These are phyloP conservation scores for Drosophila maculinotata DNA, from an alignment of 2,888 invertebrate species.

Conservation along the genomic window DNA sequence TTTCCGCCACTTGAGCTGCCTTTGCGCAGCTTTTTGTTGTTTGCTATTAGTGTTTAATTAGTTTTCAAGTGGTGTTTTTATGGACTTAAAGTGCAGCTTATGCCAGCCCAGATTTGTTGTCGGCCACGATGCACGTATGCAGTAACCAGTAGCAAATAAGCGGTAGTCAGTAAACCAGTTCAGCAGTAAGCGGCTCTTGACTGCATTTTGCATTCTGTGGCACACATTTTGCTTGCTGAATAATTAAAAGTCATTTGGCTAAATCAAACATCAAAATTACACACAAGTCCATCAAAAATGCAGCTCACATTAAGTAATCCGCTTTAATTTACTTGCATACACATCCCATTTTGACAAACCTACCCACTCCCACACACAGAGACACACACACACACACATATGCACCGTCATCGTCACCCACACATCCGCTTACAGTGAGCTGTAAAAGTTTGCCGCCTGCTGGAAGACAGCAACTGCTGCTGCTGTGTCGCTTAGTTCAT, in stretches of 20 bases:
- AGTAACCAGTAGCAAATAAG: no score
- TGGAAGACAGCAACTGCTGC: constrained; percentile 33
- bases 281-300: constrained; percentile 50
- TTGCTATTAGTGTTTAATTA: constrained; percentile 84
- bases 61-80: constrained; percentile 84
- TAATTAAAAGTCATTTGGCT: constrained; percentile 57
- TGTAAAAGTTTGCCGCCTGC: constrained; percentile 39
- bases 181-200: constrained; percentile 17
- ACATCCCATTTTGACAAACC: not conserved
- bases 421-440: constrained; percentile 37
- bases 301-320: constrained; percentile 70
- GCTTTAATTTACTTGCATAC: constrained; percentile 56
- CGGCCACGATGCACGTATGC: not conserved
- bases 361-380: not conserved
- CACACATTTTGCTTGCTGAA: constrained; percentile 35
- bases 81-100: constrained; percentile 69
- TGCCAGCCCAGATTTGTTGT: constrained; percentile 37
- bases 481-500: constrained; percentile 44
- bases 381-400: not conserved
- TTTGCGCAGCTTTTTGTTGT: constrained; percentile 50
- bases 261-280: constrained; percentile 41
- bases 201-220: constrained; percentile 4
- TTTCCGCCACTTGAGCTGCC: constrained; percentile 60
- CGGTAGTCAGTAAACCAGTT: no score
- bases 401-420: not conserved